Conservation (phyloP, 64 coral and sea anemone species). For the Montipora efflorescens region DNA sequence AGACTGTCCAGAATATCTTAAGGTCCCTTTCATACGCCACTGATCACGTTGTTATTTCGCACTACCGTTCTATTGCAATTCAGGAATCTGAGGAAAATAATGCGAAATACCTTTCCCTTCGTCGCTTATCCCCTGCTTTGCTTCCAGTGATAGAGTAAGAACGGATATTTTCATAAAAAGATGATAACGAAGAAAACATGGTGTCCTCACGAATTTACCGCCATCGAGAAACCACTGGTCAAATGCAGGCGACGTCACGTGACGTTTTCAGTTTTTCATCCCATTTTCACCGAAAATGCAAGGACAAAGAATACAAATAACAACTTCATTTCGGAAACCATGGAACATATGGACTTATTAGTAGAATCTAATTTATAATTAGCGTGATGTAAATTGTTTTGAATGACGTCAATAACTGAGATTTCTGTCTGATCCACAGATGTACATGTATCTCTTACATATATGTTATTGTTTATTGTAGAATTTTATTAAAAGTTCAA, state of each 20-base stretch:
- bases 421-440: neutral
- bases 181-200: slow-evolving; percentile 50
- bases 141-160: slow-evolving; percentile 37
- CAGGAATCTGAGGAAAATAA: neutral
- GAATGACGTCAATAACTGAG: neutral
- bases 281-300: neutral
- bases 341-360: too few species aligned
- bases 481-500: too few species aligned
- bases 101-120: slow-evolving; percentile 17
- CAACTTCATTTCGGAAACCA: too few species aligned
- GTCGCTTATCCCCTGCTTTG: slow-evolving; percentile 34
- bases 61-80: neutral
- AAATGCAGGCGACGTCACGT: slow-evolving; percentile 37
- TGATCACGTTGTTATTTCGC: too few species aligned
- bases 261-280: slow-evolving; percentile 7
- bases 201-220: slow-evolving; percentile 46
- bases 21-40: too few species aligned
- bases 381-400: neutral
- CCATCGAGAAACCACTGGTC: slow-evolving; percentile 40
- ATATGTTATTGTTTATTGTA: too few species aligned
- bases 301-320: neutral
- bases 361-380: too few species aligned
- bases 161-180: slow-evolving; percentile 55
- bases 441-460: too few species aligned
- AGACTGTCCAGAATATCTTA: too few species aligned